Base-by-base conservation (phyloP, 2,888 invertebrate genomes). In the Drosophila dives region DNA sequence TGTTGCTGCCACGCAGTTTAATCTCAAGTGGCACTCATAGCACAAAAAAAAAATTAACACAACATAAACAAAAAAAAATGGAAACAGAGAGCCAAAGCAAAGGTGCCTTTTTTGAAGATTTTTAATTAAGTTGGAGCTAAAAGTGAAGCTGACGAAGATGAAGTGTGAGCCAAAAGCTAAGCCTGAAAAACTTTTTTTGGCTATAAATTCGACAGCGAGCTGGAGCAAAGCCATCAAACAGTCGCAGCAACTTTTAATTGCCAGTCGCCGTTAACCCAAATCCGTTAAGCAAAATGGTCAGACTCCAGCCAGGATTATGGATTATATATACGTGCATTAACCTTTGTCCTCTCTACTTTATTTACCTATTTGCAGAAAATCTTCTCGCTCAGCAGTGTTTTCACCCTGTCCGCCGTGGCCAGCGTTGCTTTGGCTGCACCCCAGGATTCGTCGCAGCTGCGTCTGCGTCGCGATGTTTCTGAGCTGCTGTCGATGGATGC, bases 381-480 rank as follows among this genome's bases (percentile, higher is more conserved):
- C 77, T 86, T 87, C 67, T 71, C 90, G 55, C 77, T 90, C 49
- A 72, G 75, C 69, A 70, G 80, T 64, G 69, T 86, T 15, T 73
- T 90, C 49, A 80, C 91, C 60, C 62, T 73, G 6, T 80, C 83
- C 48, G 89, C 85, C 38, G 78, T 81, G 61, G 90, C 89, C 77
- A 90, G 90, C 54, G 79, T 81, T 26, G 86, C 89, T 4, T 63
- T 81, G 64, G 72, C 80, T 4, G 66, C 78, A 2, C 82, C 89
- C 0, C 81, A 75, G 53, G 45, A 51, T 33, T 42, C 61, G 5
- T 15, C 45, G 26, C 29, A 12, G 3, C 15, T 45, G 8, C 86
- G 89, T 0, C 58, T 85, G 5, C 83, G 82, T 10, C 83, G 92
- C 15, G 92, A 92, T 83, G 89, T 91, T 53, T 85, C 83, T 36